Evolutionary conservation across 2,113 vertebrate species (phyloP).

Genomic region (Petroica traversi): DNA sequence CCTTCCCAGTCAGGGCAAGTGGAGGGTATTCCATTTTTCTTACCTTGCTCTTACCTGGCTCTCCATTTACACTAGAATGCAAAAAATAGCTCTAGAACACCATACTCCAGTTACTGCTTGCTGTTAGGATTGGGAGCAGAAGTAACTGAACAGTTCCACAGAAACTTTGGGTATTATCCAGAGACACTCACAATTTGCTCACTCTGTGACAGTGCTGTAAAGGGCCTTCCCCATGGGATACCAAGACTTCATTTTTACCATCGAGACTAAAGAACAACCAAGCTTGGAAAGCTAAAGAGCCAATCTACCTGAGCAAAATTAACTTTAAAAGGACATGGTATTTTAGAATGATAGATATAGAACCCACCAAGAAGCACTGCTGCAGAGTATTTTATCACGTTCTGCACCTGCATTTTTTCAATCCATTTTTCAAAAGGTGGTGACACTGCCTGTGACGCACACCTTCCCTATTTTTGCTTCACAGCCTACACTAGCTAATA

Average conservation of each 20-base stretch:
- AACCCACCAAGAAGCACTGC: not conserved
- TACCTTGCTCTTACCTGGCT: not conserved
- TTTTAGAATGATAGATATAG: not conserved
- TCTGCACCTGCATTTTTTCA: not conserved
- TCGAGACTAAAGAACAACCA: not conserved
- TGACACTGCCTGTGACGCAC: fast-evolving
- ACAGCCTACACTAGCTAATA: fast-evolving
- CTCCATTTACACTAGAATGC: not conserved
- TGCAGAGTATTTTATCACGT: not conserved
- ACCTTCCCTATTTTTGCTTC: not conserved
- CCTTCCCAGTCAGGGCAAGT: not conserved
- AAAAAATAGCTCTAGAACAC: not conserved
- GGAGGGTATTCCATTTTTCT: not conserved
- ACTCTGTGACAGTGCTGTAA: not conserved
- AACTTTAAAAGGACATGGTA: not conserved
- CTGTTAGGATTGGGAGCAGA: not conserved
- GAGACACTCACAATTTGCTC: not conserved
- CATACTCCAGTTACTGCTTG: not conserved
- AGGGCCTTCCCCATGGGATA: not conserved
- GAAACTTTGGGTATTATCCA: not conserved
- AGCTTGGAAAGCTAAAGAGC: not conserved
- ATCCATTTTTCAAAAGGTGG: not conserved
- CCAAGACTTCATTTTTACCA: not conserved
- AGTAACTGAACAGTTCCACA: not conserved
- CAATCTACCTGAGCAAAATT: not conserved